Conservation (phyloP, 2,888 invertebrate genomes). For the Spodoptera littoralis region DNA sequence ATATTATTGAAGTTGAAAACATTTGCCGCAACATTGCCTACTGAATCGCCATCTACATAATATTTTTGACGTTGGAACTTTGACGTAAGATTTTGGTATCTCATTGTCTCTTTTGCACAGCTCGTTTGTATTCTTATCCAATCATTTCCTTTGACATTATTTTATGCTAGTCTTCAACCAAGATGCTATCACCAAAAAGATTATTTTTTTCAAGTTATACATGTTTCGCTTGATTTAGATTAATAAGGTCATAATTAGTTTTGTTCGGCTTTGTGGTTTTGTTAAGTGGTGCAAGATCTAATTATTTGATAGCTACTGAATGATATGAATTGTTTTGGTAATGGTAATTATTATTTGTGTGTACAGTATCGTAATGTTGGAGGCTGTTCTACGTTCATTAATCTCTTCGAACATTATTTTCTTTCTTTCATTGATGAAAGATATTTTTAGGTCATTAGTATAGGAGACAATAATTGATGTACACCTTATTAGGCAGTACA, state of each 20-base stretch:
- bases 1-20: conserved; percentile 44
- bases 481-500: no score
- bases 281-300: conserved; percentile 32
- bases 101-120: conserved; percentile 68
- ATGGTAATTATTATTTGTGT: background rate
- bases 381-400: no score
- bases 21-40: conserved; percentile 38
- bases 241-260: conserved; percentile 54
- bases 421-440: no score
- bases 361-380: no score
- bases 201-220: no score
- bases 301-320: conserved; percentile 38
- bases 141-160: conserved; percentile 52
- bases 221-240: conserved; percentile 48
- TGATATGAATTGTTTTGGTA: conserved; percentile 18
- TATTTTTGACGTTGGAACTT: conserved; percentile 48
- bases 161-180: conserved; percentile 60
- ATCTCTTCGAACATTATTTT: no score
- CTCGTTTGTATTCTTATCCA: conserved; percentile 60
- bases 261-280: conserved; percentile 32
- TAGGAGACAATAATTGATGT: no score
- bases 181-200: conserved; percentile 52
- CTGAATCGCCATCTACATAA: conserved; percentile 39
- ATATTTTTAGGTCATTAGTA: no score
- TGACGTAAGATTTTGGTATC: conserved; percentile 61